Evolutionary conservation across 2,888 invertebrate species (phyloP), one percentile per base, ranked within the genome.

Genomic region (Euproctis similis): DNA sequence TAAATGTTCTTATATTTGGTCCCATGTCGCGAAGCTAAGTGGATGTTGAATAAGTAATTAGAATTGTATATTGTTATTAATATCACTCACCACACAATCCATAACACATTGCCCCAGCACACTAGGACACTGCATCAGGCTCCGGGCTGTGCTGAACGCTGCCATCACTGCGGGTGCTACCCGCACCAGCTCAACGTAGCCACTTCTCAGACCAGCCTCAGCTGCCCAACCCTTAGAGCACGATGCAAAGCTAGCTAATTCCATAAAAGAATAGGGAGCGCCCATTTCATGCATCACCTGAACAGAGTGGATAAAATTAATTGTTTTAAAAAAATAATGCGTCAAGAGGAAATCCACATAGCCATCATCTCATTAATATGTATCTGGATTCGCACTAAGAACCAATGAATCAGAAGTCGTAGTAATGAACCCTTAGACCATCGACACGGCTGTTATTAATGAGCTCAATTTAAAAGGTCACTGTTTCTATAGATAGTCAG

Each of bases 191-290:
- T 98, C 97, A 42, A 89, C 89, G 66, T 94, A 97, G 6, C 97
- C 98, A 12, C 96, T 95, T 31, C 97, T 89, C 44, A 96, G 88
- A 29, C 97, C 97, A 68, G 97, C 97, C 70, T 97, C 97, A 28
- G 91, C 93, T 86, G 93, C 90, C 72, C 90, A 94, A 25, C 94
- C 98, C 86, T 98, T 98, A 1, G 97, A 97, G 28, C 92, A 90
- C 2, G 97, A 96, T 90, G 95, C 91, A 77, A 97, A 98, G 41
- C 96, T 96, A 2, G 93, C 95, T 48, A 98, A 77, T 73, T 97
- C 96, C 89, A 96, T 89, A 21, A 84, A 66, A 35, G 73, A 82
- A 74, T 95, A 97, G 0, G 96, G 96, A 6, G 88, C 86, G 0
- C 97, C 97, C 93, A 98, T 90, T 69, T 96, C 94, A 12, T 71